Evolutionary conservation across 2,797 vertebrate genomes (phyloP).

Genomic region (Oreochromis grahami): DNA sequence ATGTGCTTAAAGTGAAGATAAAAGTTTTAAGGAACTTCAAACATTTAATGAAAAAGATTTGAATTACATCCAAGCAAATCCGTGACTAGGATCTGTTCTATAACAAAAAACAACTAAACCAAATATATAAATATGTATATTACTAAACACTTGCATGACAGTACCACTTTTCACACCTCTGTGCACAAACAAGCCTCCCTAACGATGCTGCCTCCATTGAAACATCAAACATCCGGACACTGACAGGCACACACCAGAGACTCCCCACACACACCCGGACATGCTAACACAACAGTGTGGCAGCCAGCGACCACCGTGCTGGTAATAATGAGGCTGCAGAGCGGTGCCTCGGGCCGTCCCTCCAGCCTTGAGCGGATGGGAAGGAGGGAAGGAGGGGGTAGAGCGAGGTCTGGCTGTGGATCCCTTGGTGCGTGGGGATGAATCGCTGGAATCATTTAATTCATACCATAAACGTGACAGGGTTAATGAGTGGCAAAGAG

Average conservation of each 20-base stretch:
- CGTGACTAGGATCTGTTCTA: rapidly evolving
- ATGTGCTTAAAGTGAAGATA: neutral
- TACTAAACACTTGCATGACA: neutral
- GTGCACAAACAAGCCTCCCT: neutral
- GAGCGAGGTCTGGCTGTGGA: constrained; percentile 8
- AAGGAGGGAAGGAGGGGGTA: neutral
- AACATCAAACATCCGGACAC: constrained; percentile 13
- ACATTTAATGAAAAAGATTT: neutral
- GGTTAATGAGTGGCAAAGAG: constrained; percentile 80
- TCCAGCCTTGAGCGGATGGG: constrained; percentile 21
- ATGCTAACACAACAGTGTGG: constrained; percentile 40
- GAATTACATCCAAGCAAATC: neutral
- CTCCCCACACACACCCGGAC: neutral
- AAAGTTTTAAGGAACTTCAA: neutral
- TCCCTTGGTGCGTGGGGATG: constrained; percentile 62
- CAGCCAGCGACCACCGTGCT: constrained; percentile 44
- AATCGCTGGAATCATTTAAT: constrained; percentile 77
- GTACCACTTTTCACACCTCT: neutral
- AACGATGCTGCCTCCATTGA: neutral
- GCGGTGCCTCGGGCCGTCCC: constrained; percentile 51
- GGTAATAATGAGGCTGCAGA: constrained; percentile 55
- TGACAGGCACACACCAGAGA: neutral
- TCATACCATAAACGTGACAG: constrained; percentile 78
- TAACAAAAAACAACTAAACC: neutral
- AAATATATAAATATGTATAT: neutral